Evolutionary conservation across 1,140 invertebrate species (phyloP).

Genomic region (Leptopilina boulardi): DNA sequence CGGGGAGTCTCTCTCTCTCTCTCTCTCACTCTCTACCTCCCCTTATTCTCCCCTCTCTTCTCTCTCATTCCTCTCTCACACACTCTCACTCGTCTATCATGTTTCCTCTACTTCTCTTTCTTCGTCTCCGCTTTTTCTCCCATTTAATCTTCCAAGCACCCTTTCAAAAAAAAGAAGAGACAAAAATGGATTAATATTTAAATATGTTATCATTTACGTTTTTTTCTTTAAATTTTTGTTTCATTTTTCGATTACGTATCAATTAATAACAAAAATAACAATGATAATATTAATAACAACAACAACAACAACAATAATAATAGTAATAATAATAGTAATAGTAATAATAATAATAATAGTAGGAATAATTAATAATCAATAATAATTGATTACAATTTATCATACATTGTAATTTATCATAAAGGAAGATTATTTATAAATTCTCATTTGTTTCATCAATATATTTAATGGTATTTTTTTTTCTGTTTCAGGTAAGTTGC

Average conservation of each 20-base stretch:
- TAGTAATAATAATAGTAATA: too few relatives aligned
- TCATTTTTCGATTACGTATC: too few relatives aligned
- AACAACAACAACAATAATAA: too few relatives aligned
- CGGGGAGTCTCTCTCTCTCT: slow-evolving; percentile 61
- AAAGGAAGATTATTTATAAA: neutral
- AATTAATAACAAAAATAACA: too few relatives aligned
- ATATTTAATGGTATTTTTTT: slow-evolving; percentile 1
- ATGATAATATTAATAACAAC: too few relatives aligned
- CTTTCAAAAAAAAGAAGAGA: slow-evolving; percentile 38
- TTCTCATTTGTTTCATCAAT: neutral
- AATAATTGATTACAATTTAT: too few relatives aligned
- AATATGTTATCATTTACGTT: too few relatives aligned
- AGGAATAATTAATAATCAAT: too few relatives aligned
- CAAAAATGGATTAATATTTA: too few relatives aligned
- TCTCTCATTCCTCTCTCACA: slow-evolving; percentile 32
- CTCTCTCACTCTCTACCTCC: slow-evolving; percentile 35
- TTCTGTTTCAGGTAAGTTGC: slow-evolving; percentile 21
- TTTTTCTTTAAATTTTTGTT: too few relatives aligned
- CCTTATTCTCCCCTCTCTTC: slow-evolving; percentile 36
- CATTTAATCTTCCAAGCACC: slow-evolving; percentile 47
- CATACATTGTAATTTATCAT: too few relatives aligned
- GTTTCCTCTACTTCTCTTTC: slow-evolving; percentile 21
- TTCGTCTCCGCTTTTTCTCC: slow-evolving; percentile 43
- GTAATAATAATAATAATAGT: too few relatives aligned
- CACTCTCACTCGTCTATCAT: slow-evolving; percentile 39